Percentiles rank a stretch among this genome's conserved stretches.
Evolutionary conservation across 2,113 vertebrate species (phyloP).

Genomic region (Callospermophilus lateralis): DNA sequence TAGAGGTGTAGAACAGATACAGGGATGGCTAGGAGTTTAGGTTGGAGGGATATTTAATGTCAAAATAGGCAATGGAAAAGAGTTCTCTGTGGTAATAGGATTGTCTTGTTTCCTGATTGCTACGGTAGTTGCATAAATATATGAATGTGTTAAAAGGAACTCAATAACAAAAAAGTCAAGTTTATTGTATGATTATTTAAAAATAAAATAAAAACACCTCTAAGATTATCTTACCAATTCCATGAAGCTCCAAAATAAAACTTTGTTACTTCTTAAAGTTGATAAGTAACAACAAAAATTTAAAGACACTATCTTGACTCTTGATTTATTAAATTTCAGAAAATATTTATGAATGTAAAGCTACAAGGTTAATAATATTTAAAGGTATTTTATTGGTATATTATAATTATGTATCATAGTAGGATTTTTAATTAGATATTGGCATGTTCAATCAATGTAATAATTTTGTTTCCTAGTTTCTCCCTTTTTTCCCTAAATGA

Average conservation of each 20-base stretch:
- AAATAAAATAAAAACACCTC: not conserved
- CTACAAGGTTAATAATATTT: not conserved
- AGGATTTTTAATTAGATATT: no score
- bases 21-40: not conserved
- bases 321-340: constrained; percentile 9
- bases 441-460: no score
- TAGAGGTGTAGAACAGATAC: not conserved
- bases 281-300: not conserved
- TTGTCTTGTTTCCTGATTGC: not conserved
- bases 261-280: constrained; percentile 1
- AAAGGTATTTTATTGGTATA: not conserved
- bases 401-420: no score
- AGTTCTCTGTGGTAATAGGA: not conserved
- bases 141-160: not conserved
- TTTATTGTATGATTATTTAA: not conserved
- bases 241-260: not conserved
- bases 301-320: not conserved
- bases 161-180: not conserved
- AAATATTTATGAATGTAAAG: constrained; percentile 4
- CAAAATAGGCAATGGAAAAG: not conserved
- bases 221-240: not conserved
- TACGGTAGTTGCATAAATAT: not conserved
- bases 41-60: not conserved
- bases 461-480: no score
- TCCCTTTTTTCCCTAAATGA: no score